Base-by-base conservation (phyloP, 30 jellyfish, hydroid and myxozoan genomes). In the Aurelia sp. region DNA sequence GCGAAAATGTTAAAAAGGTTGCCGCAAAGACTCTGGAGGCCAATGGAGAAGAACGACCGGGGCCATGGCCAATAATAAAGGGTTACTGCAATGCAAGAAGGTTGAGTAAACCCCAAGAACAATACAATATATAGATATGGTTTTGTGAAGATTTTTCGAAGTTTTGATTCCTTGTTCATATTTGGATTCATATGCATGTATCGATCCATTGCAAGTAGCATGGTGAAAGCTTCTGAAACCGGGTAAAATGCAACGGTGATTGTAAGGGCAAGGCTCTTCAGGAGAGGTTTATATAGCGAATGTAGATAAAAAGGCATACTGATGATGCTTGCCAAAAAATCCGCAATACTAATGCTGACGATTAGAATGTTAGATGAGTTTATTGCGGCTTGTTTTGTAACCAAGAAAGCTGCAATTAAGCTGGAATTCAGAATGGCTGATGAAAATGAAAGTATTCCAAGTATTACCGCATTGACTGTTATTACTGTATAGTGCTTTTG, bases 171-270 rank as follows among this genome's bases (percentile, higher is more conserved):
- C 4, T 59, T n/a, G 15, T 59, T 59, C 33, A 18, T 59, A 59
- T 59, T 59, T 18, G 69, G 69, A 21, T 59, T 59, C 69, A 59
- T 59, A 13, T 59, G 69, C 69, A 59, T 59, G 16, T 59, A 59
- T 13, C 69, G 23, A 59, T 59, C 69, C 23, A 59, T 21, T 18
- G 69, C 69, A 59, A 59, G 23, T 0, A 59, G 69, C 33, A 59
- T 12, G 13, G 69, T 59, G 33, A 59, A 59, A 3, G 16, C 0
- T 59, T 59, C 69, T 3, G 69, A 59, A 18, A 7, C 69, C 16
- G 69, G 23, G 11, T 21, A n/a, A n/a, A 59, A 59, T 59, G 69
- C 23, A n/a, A 21, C 16, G 3, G 13, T 12, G 16, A 59, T 18
- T 3, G 16, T 11, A 1, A 59, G 13, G 11, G 69, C 69, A n/a